phyloP scores from a whole-genome alignment of 2,888 invertebrate genomes.

The Anagyrus pseudococci region DNA sequence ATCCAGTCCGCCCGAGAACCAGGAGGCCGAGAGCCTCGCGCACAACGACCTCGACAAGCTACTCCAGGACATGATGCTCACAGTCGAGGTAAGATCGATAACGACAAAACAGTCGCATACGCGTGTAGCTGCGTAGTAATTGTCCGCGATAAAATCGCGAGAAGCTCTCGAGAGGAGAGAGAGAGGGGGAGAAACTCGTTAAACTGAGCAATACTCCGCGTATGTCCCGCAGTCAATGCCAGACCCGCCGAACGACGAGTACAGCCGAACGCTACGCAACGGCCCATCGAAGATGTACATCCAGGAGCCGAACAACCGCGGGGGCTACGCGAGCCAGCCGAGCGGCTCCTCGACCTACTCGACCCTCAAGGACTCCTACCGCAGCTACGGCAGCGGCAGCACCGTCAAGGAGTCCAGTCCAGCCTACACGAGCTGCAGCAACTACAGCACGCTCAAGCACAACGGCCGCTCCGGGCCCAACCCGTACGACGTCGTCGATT shows the following conservation, averaged over 20 bases:
- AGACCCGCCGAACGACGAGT: constrained; percentile 56
- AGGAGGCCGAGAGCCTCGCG: constrained; percentile 58
- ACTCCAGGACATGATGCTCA: constrained; percentile 85
- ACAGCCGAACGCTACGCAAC: constrained; percentile 45
- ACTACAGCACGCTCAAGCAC: constrained; percentile 52
- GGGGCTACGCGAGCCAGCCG: constrained; percentile 49
- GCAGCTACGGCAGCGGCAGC: constrained; percentile 54
- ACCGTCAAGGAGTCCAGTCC: constrained; percentile 53
- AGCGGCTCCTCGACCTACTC: constrained; percentile 55
- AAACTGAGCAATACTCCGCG: not conserved
- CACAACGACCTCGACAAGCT: constrained; percentile 83
- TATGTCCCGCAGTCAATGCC: constrained; percentile 54
- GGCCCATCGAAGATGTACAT: constrained; percentile 53
- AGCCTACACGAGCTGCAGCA: constrained; percentile 51
- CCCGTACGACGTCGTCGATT: constrained; percentile 47
- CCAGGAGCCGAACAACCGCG: constrained; percentile 51
- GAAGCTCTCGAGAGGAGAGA: no score
- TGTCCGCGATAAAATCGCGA: no score
- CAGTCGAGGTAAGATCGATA: constrained; percentile 80
- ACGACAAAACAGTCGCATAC: no score
- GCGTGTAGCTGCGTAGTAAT: no score
- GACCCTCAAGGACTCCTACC: constrained; percentile 56
- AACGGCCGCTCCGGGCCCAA: not conserved
- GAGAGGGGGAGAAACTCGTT: no score
- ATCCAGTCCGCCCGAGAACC: constrained; percentile 56